A percentile compares a stretch with the other conserved stretches of the same genome.
Conservation (phyloP, 1,140 invertebrate genomes). For the Chymomyza costata region DNA sequence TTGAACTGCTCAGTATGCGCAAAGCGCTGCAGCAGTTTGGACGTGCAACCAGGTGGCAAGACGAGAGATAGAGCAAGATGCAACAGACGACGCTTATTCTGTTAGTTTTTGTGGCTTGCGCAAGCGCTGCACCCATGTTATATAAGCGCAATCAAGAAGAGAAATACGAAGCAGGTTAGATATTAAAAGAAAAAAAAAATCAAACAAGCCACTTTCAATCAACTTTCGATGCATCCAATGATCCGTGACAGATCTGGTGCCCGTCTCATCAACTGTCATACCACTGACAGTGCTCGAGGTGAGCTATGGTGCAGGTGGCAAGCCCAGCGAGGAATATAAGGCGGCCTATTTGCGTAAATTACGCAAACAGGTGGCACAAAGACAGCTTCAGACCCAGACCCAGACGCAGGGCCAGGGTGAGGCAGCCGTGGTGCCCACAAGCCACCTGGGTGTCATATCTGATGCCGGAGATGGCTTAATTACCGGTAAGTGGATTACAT, state of each 20-base stretch:
- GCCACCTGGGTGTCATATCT: constrained; percentile 6
- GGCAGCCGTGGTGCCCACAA: constrained; percentile 16
- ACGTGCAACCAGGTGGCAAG: constrained; percentile 6
- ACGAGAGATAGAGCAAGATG: constrained; percentile 11
- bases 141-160: constrained; percentile 72
- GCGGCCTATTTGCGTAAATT: constrained; percentile 67
- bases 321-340: constrained; percentile 70
- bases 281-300: constrained; percentile 79
- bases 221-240: constrained; percentile 9
- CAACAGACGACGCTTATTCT: not conserved
- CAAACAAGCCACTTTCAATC: not conserved
- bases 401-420: constrained; percentile 13
- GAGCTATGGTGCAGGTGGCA: constrained; percentile 67
- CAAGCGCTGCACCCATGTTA: constrained; percentile 48
- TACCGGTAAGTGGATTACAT: constrained; percentile 35
- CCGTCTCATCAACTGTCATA: constrained; percentile 81
- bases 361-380: constrained; percentile 62
- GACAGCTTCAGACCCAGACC: too few relatives aligned
- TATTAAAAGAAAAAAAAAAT: not conserved
- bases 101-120: constrained; percentile 22
- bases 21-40: constrained; percentile 6
- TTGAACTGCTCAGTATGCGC: constrained; percentile 25
- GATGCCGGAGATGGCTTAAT: constrained; percentile 44
- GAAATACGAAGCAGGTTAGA: constrained; percentile 64
- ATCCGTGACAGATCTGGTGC: constrained; percentile 77